Conservation (phyloP, 2,113 vertebrate species). For the Apeltes quadracus region DNA sequence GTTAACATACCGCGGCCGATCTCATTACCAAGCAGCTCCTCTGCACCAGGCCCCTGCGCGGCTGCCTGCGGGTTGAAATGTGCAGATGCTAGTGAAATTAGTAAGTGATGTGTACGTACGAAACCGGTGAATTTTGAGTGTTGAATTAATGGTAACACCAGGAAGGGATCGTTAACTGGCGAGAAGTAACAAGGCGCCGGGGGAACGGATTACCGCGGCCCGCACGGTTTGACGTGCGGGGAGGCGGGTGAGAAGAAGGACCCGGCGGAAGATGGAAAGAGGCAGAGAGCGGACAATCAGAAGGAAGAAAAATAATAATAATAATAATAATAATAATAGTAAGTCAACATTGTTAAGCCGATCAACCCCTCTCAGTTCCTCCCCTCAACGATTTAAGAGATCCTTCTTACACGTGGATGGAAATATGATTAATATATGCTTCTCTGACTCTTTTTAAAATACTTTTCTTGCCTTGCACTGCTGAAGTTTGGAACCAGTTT, state of each 20-base stretch:
- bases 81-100: slow-evolving; percentile 88
- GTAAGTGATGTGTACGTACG: slow-evolving; percentile 89
- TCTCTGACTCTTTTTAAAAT: slow-evolving; percentile 13
- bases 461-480: slow-evolving; percentile 49
- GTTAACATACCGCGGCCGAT: slow-evolving; percentile 75
- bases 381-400: slow-evolving; percentile 1
- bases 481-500: slow-evolving; percentile 33
- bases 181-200: slow-evolving; percentile 94
- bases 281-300: slow-evolving; percentile 76
- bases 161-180: slow-evolving; percentile 80
- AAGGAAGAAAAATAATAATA: slow-evolving; percentile 35
- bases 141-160: slow-evolving; percentile 88
- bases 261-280: slow-evolving; percentile 63
- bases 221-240: slow-evolving; percentile 47
- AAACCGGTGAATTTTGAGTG: slow-evolving; percentile 84
- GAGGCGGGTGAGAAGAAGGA: background rate
- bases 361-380: slow-evolving; percentile 33
- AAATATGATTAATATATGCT: slow-evolving; percentile 52
- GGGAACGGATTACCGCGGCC: slow-evolving; percentile 92
- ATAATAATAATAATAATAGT: too few relatives aligned
- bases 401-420: slow-evolving; percentile 14
- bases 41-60: slow-evolving; percentile 71
- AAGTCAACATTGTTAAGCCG: slow-evolving; percentile 11
- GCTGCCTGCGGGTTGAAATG: slow-evolving; percentile 77
- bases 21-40: slow-evolving; percentile 83